phyloP scores from a whole-genome alignment of 2,888 invertebrate species.

The Tortrix viridana region DNA sequence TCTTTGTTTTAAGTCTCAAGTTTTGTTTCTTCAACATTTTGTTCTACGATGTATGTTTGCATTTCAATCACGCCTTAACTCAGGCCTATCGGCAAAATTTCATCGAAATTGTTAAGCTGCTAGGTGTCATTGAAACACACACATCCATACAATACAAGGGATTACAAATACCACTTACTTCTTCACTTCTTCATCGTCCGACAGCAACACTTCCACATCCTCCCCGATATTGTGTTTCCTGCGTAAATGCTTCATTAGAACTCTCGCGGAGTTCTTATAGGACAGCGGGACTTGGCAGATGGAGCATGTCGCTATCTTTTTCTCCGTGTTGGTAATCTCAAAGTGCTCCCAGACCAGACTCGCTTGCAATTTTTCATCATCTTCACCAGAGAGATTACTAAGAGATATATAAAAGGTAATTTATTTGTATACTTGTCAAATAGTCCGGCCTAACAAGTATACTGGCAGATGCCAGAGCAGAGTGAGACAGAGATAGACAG shows the following conservation, averaged over 20 bases:
- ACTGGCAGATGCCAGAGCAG: no score
- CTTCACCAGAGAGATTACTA: constrained; percentile 16
- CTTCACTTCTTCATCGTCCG: constrained; percentile 26
- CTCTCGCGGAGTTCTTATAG: constrained; percentile 26
- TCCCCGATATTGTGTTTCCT: constrained; percentile 35
- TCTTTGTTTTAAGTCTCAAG: no score
- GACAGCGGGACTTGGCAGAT: constrained; percentile 36
- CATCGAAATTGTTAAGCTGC: no score
- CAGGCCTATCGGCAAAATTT: no score
- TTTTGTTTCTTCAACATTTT: no score
- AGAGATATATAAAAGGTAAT: neutral
- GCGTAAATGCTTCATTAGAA: constrained; percentile 36
- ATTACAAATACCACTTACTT: constrained; percentile 11
- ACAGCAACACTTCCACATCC: constrained; percentile 8
- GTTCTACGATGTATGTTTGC: no score
- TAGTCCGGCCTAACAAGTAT: no score
- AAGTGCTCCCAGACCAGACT: constrained; percentile 39
- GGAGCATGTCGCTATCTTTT: constrained; percentile 35
- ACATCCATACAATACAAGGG: no score
- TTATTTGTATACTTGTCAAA: no score
- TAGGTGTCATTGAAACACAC: no score
- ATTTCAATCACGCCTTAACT: no score
- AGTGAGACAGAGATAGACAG: no score
- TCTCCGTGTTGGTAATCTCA: constrained; percentile 30
- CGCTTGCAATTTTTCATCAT: constrained; percentile 15